phyloP scores from a whole-genome alignment of 2,888 invertebrate genomes.

The Dromius quadrimaculatus region DNA sequence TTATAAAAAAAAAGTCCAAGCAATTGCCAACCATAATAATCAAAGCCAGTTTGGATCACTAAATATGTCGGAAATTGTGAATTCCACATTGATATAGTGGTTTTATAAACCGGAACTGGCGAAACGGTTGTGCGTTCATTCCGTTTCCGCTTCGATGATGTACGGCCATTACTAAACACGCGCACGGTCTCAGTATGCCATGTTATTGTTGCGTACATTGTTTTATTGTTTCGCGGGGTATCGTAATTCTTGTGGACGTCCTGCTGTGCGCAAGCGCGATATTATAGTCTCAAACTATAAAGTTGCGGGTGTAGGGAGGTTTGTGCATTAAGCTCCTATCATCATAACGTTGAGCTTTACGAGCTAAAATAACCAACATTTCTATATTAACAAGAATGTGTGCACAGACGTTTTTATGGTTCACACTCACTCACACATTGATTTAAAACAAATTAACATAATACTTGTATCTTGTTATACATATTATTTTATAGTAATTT shows the following conservation, averaged over 20 bases:
- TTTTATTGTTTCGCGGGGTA: constrained; percentile 27
- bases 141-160: constrained; percentile 57
- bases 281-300: constrained; percentile 38
- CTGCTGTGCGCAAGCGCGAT: constrained; percentile 40
- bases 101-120: constrained; percentile 48
- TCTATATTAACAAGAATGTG: constrained; percentile 19
- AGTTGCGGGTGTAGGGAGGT: constrained; percentile 7
- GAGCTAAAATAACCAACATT: constrained; percentile 44
- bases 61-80: constrained; percentile 51
- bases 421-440: constrained; percentile 3
- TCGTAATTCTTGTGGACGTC: constrained; percentile 2
- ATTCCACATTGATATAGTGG: constrained; percentile 47
- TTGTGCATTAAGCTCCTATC: constrained; percentile 46
- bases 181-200: constrained; percentile 16
- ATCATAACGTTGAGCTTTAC: constrained; percentile 42
- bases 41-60: constrained; percentile 38
- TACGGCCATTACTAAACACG: constrained; percentile 56
- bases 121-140: constrained; percentile 51
- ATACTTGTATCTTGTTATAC: background rate
- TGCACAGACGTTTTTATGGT: constrained; percentile 17
- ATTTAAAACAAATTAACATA: constrained; percentile 24
- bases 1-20: constrained; percentile 26
- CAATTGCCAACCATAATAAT: constrained; percentile 42
- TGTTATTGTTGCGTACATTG: constrained; percentile 40
- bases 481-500: background rate